Base-by-base conservation (phyloP, 2,797 vertebrate species). In the Kryptolebias ocellatus region DNA sequence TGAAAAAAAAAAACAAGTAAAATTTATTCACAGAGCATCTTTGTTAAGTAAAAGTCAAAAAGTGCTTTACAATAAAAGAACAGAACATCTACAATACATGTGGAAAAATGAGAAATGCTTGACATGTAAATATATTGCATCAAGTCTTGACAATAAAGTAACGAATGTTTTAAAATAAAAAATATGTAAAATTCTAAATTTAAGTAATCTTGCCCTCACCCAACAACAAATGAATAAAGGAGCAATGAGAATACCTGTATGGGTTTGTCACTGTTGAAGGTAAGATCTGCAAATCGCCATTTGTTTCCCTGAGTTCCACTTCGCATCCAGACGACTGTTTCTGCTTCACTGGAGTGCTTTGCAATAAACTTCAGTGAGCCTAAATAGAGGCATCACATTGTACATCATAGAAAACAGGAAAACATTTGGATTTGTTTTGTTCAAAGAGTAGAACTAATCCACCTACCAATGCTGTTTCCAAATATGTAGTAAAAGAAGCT, bases 401-500 rank as follows among this genome's bases (percentile, higher is more conserved):
- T 12, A 18, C 4, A 27, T 46, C 6, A 47, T 15, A 1, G n/a
- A 50, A 42, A 29, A 61, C 15, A 2, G 0, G 1, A 3, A 17
- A n/a, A 46, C 53, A 45, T 17, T 50, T 6, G 44, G n/a, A 3
- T 18, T 52, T 1, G 11, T 44, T 17, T 44, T 60, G 7, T 53
- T 16, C 28, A 3, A 57, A 2, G 5, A 46, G 18, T 20, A 50
- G 50, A 45, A 63, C 14, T 4, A 28, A 69, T 29, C 9, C 28
- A 72, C 89, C 5, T 80, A 95, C 94, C 93, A n/a, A 92, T 90
- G 58, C 86, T 92, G 81, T 64, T 89, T 51, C 93, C 93, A 79
- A 92, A 94, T 63, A 95, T 93, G 76, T 90, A 86, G 80, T 94
- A 95, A 83, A 63, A 81, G 84, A 95, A 95, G 80, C 83, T 94